These are phyloP conservation scores for Esox lucius DNA, from an alignment of 2,797 vertebrate genomes.

Conservation along the genomic window DNA sequence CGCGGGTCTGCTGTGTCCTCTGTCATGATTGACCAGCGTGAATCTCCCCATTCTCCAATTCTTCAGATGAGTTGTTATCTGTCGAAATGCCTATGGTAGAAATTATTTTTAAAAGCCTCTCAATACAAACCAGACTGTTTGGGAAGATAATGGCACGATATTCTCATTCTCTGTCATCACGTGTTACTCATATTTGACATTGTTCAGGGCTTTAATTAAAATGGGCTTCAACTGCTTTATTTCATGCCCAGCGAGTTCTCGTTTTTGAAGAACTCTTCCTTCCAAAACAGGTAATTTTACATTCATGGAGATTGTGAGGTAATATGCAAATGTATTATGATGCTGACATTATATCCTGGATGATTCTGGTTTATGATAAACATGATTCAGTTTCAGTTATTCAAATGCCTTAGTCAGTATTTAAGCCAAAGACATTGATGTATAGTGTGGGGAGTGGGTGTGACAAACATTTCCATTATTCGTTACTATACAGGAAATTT, in stretches of 20 bases:
- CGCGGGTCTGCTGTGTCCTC: not conserved
- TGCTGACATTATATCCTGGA: constrained; percentile 19
- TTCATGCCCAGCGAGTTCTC: not conserved
- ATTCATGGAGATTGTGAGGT: not conserved
- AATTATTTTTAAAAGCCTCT: not conserved
- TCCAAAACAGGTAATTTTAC: not conserved
- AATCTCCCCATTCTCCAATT: not conserved
- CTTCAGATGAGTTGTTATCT: not conserved
- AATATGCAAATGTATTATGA: constrained; percentile 59
- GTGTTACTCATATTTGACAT: too few species aligned
- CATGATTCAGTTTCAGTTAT: constrained; percentile 58
- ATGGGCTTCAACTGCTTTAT: not conserved
- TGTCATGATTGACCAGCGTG: not conserved
- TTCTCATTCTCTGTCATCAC: not conserved
- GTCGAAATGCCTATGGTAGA: not conserved
- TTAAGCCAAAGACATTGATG: constrained; percentile 3
- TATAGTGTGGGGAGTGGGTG: not conserved
- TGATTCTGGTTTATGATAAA: constrained; percentile 31
- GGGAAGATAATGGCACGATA: not conserved
- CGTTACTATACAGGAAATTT: not conserved
- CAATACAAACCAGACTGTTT: not conserved
- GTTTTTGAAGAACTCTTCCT: not conserved
- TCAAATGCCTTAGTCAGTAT: constrained; percentile 53
- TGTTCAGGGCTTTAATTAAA: not conserved
- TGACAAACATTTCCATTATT: not conserved